Conservation (phyloP, 2,113 vertebrate species). For the Osmerus mordax region DNA sequence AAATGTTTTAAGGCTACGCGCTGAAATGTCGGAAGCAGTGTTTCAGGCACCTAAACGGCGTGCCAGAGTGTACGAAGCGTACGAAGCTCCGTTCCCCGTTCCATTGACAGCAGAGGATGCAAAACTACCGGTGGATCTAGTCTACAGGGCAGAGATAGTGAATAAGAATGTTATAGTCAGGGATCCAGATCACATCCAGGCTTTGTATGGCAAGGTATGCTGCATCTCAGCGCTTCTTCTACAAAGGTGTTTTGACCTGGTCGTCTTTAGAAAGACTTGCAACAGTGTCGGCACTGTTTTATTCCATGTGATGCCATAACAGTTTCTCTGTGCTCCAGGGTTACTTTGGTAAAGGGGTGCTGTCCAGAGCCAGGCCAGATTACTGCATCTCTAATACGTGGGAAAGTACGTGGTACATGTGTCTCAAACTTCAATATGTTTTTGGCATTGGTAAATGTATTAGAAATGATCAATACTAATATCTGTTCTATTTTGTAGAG, state of each 20-base stretch:
- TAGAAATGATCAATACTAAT: background rate
- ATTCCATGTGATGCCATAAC: no score
- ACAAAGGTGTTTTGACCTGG: background rate
- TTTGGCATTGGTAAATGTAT: background rate
- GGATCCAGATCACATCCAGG: conserved; percentile 73
- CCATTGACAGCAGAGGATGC: conserved; percentile 32
- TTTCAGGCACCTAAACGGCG: conserved; percentile 84
- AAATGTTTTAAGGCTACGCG: no score
- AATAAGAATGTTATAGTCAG: conserved; percentile 80
- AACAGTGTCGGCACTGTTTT: background rate
- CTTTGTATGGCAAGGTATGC: conserved; percentile 80
- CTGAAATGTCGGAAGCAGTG: conserved; percentile 54
- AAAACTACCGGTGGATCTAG: conserved; percentile 48
- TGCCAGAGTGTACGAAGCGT: conserved; percentile 73
- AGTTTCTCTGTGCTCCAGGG: conserved; percentile 68
- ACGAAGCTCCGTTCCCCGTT: conserved; percentile 78
- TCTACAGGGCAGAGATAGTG: conserved; percentile 79
- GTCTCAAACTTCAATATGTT: background rate
- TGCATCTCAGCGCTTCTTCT: background rate
- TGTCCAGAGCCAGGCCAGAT: conserved; percentile 84
- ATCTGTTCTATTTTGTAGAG: conserved; percentile 58
- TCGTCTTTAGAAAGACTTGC: no score
- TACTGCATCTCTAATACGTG: conserved; percentile 80
- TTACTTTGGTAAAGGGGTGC: conserved; percentile 91
- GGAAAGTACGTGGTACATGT: conserved; percentile 72